Evolutionary conservation across 2,888 invertebrate genomes (phyloP), one percentile per base, ranked within the genome.

Genomic region (Athalia cordata): DNA sequence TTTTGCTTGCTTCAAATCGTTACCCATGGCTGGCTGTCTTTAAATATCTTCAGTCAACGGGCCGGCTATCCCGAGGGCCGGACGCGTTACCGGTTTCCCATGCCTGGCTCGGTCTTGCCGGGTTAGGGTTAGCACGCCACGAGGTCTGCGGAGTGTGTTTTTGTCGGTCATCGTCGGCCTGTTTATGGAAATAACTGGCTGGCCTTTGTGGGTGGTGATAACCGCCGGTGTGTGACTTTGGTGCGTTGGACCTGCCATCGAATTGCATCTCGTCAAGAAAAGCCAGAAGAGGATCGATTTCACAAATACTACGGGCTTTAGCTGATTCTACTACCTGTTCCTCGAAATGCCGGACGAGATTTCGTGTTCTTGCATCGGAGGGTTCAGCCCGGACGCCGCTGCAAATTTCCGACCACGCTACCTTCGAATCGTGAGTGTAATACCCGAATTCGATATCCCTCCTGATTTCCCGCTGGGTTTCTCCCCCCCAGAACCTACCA

Each of bases 391-490:
- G 2, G 3, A 11, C 4, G 68, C 55, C 0, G 55, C 55, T 2
- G 55, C 43, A 8, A 45, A 68, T 43, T 68, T 68, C 6, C 43
- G 68, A 55, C 68, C 55, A 68, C 0, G 13, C 9, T 6, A 55
- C 6, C 6, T 55, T 52, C 0, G 43, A 68, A 3, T 68, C 55
- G 5, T 2, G 11, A 49, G 9, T 7, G 52, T 55, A 55, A 43
- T 55, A 68, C 0, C 68, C 68, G 6, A 68, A 57, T 57, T 68
- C 68, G 29, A 68, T 1, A 11, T 68, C 55, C 13, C 11, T 55
- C 55, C 55, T 2, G 2, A 29, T 29, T 2, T 29, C 29, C 29
- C 29, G 29, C 2, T 29, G 29, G 0, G 29, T 29, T 29, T 29
- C 29, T 29, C 2, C 29, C 2, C 29, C 29, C 29, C 2, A 29